Conservation (phyloP, 2,797 vertebrate species). For the Mormyrops attenuatus region DNA sequence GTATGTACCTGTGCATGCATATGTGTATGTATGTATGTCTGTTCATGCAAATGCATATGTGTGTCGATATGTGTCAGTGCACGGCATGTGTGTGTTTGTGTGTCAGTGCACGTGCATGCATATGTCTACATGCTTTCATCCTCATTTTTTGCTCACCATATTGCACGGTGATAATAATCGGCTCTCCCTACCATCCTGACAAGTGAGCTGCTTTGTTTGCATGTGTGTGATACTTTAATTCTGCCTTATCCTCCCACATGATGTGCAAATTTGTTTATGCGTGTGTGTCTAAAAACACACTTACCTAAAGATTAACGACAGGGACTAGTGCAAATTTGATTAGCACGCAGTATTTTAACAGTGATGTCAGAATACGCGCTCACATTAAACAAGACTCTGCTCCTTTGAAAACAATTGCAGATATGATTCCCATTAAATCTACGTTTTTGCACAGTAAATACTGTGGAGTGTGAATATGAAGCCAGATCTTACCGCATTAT, state of each 20-base stretch:
- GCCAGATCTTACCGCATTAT: background rate
- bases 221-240: background rate
- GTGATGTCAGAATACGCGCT: background rate
- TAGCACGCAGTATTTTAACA: background rate
- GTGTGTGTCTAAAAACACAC: background rate
- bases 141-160: background rate
- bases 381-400: background rate
- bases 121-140: background rate
- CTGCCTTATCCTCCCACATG: background rate
- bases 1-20: background rate
- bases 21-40: background rate
- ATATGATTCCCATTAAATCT: background rate
- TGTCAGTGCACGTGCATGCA: background rate
- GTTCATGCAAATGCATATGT: constrained; percentile 4
- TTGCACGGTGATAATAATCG: background rate
- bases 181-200: background rate
- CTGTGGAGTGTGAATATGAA: background rate
- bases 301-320: background rate
- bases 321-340: background rate
- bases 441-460: background rate
- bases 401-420: background rate
- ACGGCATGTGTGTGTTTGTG: constrained; percentile 10
- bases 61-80: background rate
- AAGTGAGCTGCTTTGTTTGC: background rate
- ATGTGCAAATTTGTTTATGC: background rate